phyloP scores from a whole-genome alignment of 92 coral and sea anemone species.

The Plumapathes pennacea region DNA sequence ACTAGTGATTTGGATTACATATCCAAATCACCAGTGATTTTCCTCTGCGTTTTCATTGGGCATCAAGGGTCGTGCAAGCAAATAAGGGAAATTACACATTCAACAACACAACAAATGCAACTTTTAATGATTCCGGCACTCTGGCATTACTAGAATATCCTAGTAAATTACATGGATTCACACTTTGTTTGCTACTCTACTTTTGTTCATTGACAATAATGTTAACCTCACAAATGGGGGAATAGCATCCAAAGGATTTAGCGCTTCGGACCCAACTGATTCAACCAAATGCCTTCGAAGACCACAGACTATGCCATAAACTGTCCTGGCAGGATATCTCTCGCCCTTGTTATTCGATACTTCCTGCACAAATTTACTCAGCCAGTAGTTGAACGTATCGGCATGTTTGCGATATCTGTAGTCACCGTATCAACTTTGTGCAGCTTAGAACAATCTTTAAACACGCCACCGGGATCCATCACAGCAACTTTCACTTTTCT shows the following conservation, averaged over 20 bases:
- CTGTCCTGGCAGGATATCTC: slow-evolving; percentile 38
- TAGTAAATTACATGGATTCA: too few relatives aligned
- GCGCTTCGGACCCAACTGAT: slow-evolving; percentile 29
- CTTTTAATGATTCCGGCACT: too few relatives aligned
- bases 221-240: too few relatives aligned
- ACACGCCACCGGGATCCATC: slow-evolving; percentile 52
- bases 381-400: slow-evolving; percentile 56
- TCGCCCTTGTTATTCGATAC: slow-evolving; percentile 47
- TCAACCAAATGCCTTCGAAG: slow-evolving; percentile 37
- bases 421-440: slow-evolving; percentile 12
- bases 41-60: too few relatives aligned
- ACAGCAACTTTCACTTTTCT: slow-evolving; percentile 48
- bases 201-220: too few relatives aligned
- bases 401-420: slow-evolving; percentile 37
- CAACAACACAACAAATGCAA: too few relatives aligned
- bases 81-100: too few relatives aligned
- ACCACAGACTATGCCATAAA: slow-evolving; percentile 39
- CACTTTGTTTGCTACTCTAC: too few relatives aligned
- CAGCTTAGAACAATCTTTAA: slow-evolving; percentile 20
- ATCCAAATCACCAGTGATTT: too few relatives aligned
- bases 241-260: slow-evolving; percentile 44
- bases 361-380: slow-evolving; percentile 58
- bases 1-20: too few relatives aligned
- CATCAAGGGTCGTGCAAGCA: too few relatives aligned
- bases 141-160: too few relatives aligned